phyloP scores from a whole-genome alignment of 2,113 vertebrate genomes.

The Barbus barbus region DNA sequence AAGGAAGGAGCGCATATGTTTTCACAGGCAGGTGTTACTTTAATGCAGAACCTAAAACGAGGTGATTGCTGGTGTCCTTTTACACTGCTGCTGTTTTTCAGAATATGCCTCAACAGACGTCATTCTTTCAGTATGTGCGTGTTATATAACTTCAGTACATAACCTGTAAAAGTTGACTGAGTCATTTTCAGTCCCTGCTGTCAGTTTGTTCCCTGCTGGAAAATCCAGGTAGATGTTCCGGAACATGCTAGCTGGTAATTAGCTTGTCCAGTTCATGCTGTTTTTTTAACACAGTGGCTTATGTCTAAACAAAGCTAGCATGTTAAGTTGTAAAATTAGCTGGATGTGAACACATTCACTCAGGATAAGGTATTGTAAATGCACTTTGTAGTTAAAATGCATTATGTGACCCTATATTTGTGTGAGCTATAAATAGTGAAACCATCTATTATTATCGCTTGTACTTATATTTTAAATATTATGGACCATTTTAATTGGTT shows the following conservation, averaged over 20 bases:
- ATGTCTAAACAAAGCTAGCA: not conserved
- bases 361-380: not conserved
- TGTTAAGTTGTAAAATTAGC: not conserved
- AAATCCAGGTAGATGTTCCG: constrained; percentile 1
- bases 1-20: constrained; percentile 8
- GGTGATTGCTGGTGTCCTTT: not conserved
- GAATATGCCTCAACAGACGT: not conserved
- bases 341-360: not conserved
- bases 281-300: not conserved
- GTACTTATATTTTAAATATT: too few species aligned
- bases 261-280: not conserved
- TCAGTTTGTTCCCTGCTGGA: not conserved
- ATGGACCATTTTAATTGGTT: too few species aligned
- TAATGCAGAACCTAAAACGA: not conserved
- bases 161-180: not conserved
- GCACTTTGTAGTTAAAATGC: not conserved
- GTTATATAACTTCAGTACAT: not conserved
- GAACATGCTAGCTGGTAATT: not conserved
- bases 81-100: not conserved
- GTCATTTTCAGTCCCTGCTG: constrained; percentile 9
- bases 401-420: not conserved
- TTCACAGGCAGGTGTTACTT: constrained; percentile 27
- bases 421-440: not conserved
- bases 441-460: not conserved
- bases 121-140: not conserved